Evolutionary conservation across 2,888 invertebrate species (phyloP).

Genomic region (Drosophila austrosaltans): DNA sequence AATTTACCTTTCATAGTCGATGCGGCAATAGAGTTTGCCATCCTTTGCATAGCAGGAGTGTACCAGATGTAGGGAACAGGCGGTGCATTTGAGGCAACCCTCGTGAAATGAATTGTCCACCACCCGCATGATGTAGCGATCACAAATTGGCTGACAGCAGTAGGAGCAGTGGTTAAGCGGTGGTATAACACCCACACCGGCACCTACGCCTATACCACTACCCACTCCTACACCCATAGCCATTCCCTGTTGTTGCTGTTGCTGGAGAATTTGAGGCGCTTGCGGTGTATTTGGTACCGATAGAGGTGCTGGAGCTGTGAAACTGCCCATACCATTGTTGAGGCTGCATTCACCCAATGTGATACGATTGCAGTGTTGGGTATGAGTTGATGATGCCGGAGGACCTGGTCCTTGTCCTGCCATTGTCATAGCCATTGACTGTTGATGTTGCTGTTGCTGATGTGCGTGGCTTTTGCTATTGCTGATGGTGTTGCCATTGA

Average conservation of each 20-base stretch:
- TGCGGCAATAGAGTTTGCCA: conserved; percentile 89
- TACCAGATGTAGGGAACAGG: conserved; percentile 88
- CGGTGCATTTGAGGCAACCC: conserved; percentile 89
- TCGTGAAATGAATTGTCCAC: conserved; percentile 91
- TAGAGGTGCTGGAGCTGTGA: conserved; percentile 50
- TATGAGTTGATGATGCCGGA: conserved; percentile 46
- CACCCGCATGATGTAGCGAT: conserved; percentile 90
- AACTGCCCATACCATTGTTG: conserved; percentile 67
- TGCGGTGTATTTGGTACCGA: conserved; percentile 53
- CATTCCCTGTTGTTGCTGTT: conserved; percentile 44
- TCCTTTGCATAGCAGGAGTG: conserved; percentile 91
- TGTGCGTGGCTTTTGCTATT: conserved; percentile 45
- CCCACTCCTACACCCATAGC: conserved; percentile 20
- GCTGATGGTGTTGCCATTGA: conserved; percentile 62
- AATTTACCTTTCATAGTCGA: conserved; percentile 91
- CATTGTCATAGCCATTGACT: conserved; percentile 46
- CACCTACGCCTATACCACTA: conserved; percentile 11
- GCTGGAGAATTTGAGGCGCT: conserved; percentile 64
- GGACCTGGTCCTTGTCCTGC: conserved; percentile 56
- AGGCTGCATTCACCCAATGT: conserved; percentile 77
- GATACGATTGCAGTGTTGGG: conserved; percentile 57
- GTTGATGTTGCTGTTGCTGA: conserved; percentile 50
- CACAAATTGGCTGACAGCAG: conserved; percentile 89
- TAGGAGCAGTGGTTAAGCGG: conserved; percentile 85
- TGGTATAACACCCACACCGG: conserved; percentile 26